Percentiles rank a stretch among this genome's conserved stretches.
Evolutionary conservation across 2,113 vertebrate species (phyloP).

Genomic region (Pterocles gutturalis): DNA sequence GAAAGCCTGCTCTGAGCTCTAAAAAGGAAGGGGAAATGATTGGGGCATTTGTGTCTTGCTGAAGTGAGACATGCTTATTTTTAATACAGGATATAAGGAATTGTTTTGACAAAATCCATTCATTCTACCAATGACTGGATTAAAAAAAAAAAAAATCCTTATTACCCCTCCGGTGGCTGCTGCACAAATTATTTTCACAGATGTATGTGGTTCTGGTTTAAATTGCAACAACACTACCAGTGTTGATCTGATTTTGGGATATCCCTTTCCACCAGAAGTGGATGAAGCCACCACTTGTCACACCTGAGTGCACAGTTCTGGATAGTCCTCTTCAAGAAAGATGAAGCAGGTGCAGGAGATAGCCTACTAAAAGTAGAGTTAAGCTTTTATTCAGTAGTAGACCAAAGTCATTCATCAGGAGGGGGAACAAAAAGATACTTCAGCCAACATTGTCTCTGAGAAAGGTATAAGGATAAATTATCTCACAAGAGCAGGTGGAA

Average conservation of each 20-base stretch:
- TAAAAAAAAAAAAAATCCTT: background rate
- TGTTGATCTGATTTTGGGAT: background rate
- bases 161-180: slow-evolving; percentile 37
- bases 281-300: background rate
- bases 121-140: slow-evolving; percentile 19
- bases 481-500: background rate
- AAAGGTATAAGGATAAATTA: background rate
- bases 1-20: background rate
- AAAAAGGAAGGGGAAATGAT: slow-evolving; percentile 41
- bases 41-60: slow-evolving; percentile 14
- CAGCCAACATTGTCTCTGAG: background rate
- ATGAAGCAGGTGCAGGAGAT: background rate
- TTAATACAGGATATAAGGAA: slow-evolving; percentile 54
- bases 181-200: slow-evolving; percentile 56
- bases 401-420: background rate
- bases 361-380: background rate
- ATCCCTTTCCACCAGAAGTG: background rate
- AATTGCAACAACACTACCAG: background rate
- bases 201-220: slow-evolving; percentile 4
- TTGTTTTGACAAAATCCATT: slow-evolving; percentile 50
- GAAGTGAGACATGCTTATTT: slow-evolving; percentile 36
- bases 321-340: background rate
- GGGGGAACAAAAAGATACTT: background rate
- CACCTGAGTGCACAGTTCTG: background rate
- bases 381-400: background rate